phyloP scores from a whole-genome alignment of 2,797 vertebrate genomes.

The Crenuchus spilurus region DNA sequence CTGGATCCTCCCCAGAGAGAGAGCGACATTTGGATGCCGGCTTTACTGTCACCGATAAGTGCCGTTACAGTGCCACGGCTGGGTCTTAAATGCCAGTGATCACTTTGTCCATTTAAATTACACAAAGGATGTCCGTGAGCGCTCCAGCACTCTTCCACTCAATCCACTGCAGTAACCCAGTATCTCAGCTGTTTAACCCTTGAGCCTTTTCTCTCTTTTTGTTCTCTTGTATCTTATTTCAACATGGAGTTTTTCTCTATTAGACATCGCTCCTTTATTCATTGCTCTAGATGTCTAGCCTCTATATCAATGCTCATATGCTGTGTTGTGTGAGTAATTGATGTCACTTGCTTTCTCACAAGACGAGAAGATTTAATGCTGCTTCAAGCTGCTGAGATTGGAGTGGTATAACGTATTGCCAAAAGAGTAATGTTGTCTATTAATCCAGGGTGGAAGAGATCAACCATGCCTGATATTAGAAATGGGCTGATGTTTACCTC shows the following conservation, averaged over 20 bases:
- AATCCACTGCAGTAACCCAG: not conserved
- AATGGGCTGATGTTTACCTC: slow-evolving; percentile 6
- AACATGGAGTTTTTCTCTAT: not conserved
- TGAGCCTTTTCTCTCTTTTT: not conserved
- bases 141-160: not conserved
- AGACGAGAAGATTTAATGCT: slow-evolving; percentile 23
- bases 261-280: not conserved
- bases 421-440: slow-evolving; percentile 20
- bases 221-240: not conserved
- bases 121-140: not conserved
- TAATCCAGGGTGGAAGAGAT: slow-evolving; percentile 15
- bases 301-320: not conserved
- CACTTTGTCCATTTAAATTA: slow-evolving; percentile 31
- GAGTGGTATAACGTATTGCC: slow-evolving; percentile 31
- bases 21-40: slow-evolving; percentile 35
- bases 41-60: slow-evolving; percentile 46
- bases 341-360: not conserved
- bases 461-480: slow-evolving; percentile 9
- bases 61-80: slow-evolving; percentile 24
- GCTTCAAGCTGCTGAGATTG: slow-evolving; percentile 12
- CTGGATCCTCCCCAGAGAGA: slow-evolving; percentile 20
- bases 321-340: slow-evolving; percentile 2
- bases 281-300: not conserved
- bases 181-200: not conserved
- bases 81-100: slow-evolving; percentile 41